Evolutionary conservation across 2,797 vertebrate species (phyloP).

Genomic region (Tokudaia muenninki): DNA sequence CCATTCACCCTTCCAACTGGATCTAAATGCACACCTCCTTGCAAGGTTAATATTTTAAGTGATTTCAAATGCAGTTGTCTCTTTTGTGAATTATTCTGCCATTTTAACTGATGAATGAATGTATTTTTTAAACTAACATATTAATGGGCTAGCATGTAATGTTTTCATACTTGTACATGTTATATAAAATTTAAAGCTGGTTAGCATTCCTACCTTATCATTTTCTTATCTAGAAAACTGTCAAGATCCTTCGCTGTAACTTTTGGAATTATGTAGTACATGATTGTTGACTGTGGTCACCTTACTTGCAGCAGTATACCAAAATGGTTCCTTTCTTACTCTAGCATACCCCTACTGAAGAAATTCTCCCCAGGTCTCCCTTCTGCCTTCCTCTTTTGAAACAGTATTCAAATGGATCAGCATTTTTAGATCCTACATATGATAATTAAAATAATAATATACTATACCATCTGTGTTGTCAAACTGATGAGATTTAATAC

Average conservation of each 20-base stretch:
- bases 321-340: not conserved
- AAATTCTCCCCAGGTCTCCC: not conserved
- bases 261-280: not conserved
- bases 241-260: not conserved
- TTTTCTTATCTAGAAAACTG: not conserved
- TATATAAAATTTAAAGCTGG: not conserved
- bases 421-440: not conserved
- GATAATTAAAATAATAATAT: not conserved
- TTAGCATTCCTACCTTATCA: not conserved
- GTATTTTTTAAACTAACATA: not conserved
- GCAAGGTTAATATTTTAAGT: slow-evolving; percentile 27
- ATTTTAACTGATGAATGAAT: not conserved
- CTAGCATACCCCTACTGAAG: not conserved
- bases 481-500: not conserved
- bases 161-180: not conserved
- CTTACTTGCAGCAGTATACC: not conserved
- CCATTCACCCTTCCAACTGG: not conserved
- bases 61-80: not conserved
- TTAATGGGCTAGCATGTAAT: not conserved
- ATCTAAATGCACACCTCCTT: not conserved
- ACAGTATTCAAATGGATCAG: not conserved
- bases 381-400: not conserved
- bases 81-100: not conserved
- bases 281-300: not conserved
- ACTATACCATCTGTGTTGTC: not conserved